These are phyloP conservation scores for Larimichthys polyactis DNA, from an alignment of 2,113 vertebrate species.

Conservation along the genomic window DNA sequence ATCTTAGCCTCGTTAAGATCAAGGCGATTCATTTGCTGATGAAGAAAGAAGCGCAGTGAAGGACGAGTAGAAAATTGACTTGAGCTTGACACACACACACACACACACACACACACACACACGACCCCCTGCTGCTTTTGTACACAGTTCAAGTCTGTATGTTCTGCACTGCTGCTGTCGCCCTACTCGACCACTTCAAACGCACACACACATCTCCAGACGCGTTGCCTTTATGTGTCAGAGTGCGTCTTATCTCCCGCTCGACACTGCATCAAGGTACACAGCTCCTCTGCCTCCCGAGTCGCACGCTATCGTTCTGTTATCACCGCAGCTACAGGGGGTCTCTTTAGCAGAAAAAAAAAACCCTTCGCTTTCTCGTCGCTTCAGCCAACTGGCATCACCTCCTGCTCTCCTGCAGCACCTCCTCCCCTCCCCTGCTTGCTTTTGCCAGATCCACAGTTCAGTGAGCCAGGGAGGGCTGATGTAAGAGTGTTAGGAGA, in stretches of 20 bases:
- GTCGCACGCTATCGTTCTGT: slow-evolving; percentile 68
- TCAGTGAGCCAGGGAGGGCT: slow-evolving; percentile 52
- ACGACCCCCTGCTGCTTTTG: slow-evolving; percentile 27
- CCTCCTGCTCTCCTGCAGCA: slow-evolving; percentile 50
- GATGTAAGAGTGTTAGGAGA: slow-evolving; percentile 47
- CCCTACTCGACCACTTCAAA: slow-evolving; percentile 48
- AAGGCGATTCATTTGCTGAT: neutral
- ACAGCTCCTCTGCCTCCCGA: slow-evolving; percentile 43
- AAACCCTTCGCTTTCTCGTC: slow-evolving; percentile 42
- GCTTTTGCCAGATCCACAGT: slow-evolving; percentile 49
- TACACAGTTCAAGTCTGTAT: slow-evolving; percentile 31
- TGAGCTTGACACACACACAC: slow-evolving; percentile 16
- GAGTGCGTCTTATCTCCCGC: slow-evolving; percentile 68
- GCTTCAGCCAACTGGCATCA: slow-evolving; percentile 50
- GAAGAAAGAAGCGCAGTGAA: neutral
- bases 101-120: slow-evolving; percentile 1
- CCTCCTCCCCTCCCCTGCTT: slow-evolving; percentile 39
- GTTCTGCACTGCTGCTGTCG: slow-evolving; percentile 37
- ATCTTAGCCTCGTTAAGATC: slow-evolving; percentile 8
- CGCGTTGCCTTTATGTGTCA: slow-evolving; percentile 54
- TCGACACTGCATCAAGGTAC: slow-evolving; percentile 61
- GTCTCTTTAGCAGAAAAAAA: slow-evolving; percentile 47
- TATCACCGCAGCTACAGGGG: slow-evolving; percentile 75
- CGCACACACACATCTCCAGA: slow-evolving; percentile 37
- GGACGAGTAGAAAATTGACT: neutral